These are phyloP conservation scores for Passerculus sandwichensis DNA, from an alignment of 2,797 vertebrate species.

Conservation along the genomic window DNA sequence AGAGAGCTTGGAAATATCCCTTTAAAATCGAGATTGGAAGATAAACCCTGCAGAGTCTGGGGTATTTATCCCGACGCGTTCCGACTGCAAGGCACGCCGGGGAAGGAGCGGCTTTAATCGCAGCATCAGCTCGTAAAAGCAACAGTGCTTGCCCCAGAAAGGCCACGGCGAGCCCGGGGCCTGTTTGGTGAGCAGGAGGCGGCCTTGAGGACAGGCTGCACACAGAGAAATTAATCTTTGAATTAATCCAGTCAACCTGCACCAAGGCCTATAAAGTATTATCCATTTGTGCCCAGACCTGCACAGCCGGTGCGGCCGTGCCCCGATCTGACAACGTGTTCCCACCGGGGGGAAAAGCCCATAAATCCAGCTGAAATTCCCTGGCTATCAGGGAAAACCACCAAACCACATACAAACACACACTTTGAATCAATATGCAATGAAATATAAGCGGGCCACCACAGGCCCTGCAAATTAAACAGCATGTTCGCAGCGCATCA, in stretches of 20 bases:
- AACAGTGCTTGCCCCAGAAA: neutral
- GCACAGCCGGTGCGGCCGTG: rapidly evolving
- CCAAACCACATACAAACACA: neutral
- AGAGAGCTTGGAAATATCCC: neutral
- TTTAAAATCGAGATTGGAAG: constrained; percentile 56
- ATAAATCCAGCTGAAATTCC: neutral
- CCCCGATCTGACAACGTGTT: rapidly evolving
- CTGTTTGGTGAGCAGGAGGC: constrained; percentile 10
- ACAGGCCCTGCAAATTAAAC: constrained; percentile 60
- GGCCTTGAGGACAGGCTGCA: neutral
- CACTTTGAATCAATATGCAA: neutral
- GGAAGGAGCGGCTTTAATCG: neutral
- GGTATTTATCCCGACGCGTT: neutral
- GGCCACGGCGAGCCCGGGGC: neutral
- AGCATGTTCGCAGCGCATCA: neutral
- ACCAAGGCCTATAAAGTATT: neutral
- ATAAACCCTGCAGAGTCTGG: constrained; percentile 9
- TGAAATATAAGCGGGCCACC: constrained; percentile 39
- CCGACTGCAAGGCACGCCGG: neutral
- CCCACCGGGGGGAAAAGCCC: neutral
- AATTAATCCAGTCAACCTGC: neutral
- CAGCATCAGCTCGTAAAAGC: constrained; percentile 1
- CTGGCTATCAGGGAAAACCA: neutral
- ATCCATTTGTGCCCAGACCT: neutral
- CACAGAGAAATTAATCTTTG: neutral